Evolutionary conservation across 2,113 vertebrate species (phyloP).

Genomic region (Meriones unguiculatus): DNA sequence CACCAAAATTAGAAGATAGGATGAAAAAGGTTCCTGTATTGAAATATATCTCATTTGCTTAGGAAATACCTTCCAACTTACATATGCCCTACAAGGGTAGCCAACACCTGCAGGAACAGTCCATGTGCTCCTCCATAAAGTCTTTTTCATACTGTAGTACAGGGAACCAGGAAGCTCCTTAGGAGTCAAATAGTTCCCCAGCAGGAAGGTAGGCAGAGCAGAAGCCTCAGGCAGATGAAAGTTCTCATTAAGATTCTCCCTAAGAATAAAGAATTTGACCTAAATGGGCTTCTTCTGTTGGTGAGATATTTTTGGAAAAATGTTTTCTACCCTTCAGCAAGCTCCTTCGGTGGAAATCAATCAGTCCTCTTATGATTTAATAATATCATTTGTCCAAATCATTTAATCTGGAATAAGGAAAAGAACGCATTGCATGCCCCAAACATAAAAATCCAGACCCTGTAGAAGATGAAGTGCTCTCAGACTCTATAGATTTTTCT

Average conservation of each 20-base stretch:
- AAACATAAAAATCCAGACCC: background rate
- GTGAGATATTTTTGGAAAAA: background rate
- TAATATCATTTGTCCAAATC: background rate
- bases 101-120: rapidly evolving
- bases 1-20: background rate
- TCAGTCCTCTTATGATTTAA: background rate
- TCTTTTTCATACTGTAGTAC: background rate
- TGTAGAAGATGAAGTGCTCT: background rate
- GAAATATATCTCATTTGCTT: background rate
- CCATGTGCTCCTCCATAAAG: rapidly evolving
- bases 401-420: background rate
- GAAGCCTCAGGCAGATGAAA: background rate
- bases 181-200: too few species aligned
- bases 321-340: too few species aligned
- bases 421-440: too few species aligned
- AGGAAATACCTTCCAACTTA: rapidly evolving
- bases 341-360: background rate
- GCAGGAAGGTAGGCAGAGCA: too few species aligned
- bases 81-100: rapidly evolving
- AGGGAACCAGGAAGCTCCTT: background rate
- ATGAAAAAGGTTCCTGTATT: background rate
- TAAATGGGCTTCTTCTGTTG: background rate
- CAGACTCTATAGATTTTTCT: background rate
- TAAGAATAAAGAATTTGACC: background rate
- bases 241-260: background rate